Evolutionary conservation across 2,888 invertebrate species (phyloP), one percentile per base, ranked within the genome.

Genomic region (Teleogryllus oceanicus): DNA sequence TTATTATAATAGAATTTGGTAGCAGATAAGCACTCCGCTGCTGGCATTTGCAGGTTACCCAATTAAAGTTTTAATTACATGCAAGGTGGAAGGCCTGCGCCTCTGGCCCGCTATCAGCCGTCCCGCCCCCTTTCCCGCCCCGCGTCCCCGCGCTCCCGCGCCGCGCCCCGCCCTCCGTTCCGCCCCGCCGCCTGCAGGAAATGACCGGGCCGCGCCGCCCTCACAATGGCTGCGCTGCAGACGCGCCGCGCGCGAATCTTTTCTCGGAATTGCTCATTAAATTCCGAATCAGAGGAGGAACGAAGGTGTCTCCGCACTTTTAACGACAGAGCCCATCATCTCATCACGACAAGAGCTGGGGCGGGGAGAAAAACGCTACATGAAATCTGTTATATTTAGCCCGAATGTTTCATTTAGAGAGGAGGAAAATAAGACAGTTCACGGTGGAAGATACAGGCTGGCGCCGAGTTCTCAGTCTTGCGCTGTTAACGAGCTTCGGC

Each of bases 1-100:
- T 79, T 79, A 79, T 79, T 79, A 79, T 79, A 79, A 79, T 79
- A 76, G 79, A 79, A 79, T 79, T 74, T 79, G 75, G n/a, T 51
- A 50, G 79, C 37, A 79, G 79, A 79, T 76, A 79, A 76, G 79
- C 50, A 50, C 18, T 21, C 8, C 16, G 74, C 74, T 16, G 20
- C 20, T 12, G 49, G 75, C 49, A 78, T 50, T 74, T 49, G 78
- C 78, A 79, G 75, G 79, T 79, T 79, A 79, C 79, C 79, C 79
- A 79, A 75, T 79, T 79, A 79, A 76, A 79, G 79, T 79, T 79
- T 79, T 79, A 79, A 79, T 79, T 79, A 76, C 79, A 78, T 75
- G 75, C 74, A 79, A 79, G 79, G 79, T 79, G 75, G 75, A 79
- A 75, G 49, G 79, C 62, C 62, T 62, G 62, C 62, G 62, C 62